Percentiles rank a stretch among this genome's conserved stretches.
These are phyloP conservation scores for Phodopus roborovskii DNA, from an alignment of 2,113 vertebrate species.

Conservation along the genomic window DNA sequence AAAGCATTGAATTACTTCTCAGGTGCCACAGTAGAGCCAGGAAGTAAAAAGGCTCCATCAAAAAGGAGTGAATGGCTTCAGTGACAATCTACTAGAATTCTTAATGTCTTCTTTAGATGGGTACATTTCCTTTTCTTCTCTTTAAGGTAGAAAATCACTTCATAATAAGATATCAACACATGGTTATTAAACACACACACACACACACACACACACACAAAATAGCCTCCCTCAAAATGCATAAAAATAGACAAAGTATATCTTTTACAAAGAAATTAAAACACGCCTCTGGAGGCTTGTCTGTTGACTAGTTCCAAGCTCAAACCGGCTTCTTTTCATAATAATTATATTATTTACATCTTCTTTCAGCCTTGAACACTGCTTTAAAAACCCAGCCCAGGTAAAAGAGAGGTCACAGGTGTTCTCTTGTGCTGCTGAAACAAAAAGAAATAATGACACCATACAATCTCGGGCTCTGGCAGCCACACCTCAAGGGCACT, in stretches of 20 bases:
- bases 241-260: constrained; percentile 76
- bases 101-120: constrained; percentile 42
- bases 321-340: constrained; percentile 48
- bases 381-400: constrained; percentile 45
- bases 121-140: constrained; percentile 58
- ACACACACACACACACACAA: constrained; percentile 28
- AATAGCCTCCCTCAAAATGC: constrained; percentile 7
- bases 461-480: constrained; percentile 73
- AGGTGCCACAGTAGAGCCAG: constrained; percentile 42
- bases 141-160: constrained; percentile 66
- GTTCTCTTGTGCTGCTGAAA: background rate
- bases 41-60: constrained; percentile 17
- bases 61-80: constrained; percentile 53
- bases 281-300: background rate
- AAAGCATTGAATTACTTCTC: constrained; percentile 19
- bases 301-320: background rate
- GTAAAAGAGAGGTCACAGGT: constrained; percentile 63
- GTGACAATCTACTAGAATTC: background rate
- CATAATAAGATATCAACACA: constrained; percentile 76
- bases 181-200: constrained; percentile 24
- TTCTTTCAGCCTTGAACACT: constrained; percentile 72
- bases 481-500: constrained; percentile 83
- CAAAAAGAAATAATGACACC: background rate
- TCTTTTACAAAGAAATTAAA: constrained; percentile 46
- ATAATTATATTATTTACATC: constrained; percentile 76